These are phyloP conservation scores for Portunus trituberculatus DNA, from an alignment of 1,140 invertebrate genomes.

Conservation along the genomic window DNA sequence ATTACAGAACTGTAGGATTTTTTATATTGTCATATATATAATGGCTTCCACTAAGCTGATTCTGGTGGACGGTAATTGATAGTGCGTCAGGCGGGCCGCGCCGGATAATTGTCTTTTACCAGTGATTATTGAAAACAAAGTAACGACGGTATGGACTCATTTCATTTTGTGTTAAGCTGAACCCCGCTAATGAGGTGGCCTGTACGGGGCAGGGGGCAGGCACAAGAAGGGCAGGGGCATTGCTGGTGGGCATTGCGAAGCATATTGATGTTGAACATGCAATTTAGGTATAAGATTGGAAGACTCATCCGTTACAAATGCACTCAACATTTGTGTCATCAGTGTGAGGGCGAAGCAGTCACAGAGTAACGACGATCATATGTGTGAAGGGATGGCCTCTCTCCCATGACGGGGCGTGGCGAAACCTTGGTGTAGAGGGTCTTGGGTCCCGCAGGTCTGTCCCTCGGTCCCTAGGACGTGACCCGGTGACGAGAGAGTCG, in stretches of 20 bases:
- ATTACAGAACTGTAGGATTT: background rate
- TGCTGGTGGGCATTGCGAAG: background rate
- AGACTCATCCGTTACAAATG: too few relatives aligned
- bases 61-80: conserved; percentile 8
- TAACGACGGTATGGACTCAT: background rate
- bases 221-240: background rate
- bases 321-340: too few relatives aligned
- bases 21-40: conserved; percentile 25
- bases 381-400: too few relatives aligned
- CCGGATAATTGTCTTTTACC: conserved; percentile 3
- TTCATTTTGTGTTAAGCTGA: background rate
- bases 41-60: background rate
- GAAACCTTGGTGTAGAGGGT: too few relatives aligned
- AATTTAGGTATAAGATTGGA: too few relatives aligned
- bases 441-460: too few relatives aligned
- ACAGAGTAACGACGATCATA: too few relatives aligned
- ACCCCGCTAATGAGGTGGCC: background rate
- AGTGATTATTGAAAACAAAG: conserved; percentile 15
- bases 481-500: too few relatives aligned
- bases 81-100: background rate
- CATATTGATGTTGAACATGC: too few relatives aligned
- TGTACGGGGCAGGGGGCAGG: background rate
- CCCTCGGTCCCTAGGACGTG: too few relatives aligned
- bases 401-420: too few relatives aligned
- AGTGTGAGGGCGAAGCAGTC: too few relatives aligned